phyloP scores from a whole-genome alignment of 1,140 invertebrate genomes.

The Manduca sexta region DNA sequence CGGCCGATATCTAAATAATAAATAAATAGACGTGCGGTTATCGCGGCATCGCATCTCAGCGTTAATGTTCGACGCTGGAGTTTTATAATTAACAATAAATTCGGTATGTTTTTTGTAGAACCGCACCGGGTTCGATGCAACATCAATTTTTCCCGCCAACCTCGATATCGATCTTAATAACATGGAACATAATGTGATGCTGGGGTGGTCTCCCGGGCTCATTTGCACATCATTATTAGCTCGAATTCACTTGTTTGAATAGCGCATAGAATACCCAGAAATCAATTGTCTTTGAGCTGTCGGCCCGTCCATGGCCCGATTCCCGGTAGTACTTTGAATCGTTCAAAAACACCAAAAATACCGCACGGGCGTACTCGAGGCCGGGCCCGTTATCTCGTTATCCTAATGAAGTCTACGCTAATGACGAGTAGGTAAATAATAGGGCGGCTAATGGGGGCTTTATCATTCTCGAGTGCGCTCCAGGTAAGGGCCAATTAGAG shows the following conservation, averaged over 20 bases:
- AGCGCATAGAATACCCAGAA: no score
- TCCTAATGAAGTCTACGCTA: constrained; percentile 73
- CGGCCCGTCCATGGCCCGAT: neutral
- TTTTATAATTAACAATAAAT: constrained; percentile 74
- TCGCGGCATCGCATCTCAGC: constrained; percentile 57
- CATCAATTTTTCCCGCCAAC: constrained; percentile 50
- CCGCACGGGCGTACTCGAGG: constrained; percentile 40
- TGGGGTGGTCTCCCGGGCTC: constrained; percentile 36
- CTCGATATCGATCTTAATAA: constrained; percentile 51
- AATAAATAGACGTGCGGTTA: constrained; percentile 66
- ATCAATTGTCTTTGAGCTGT: no score
- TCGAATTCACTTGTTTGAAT: neutral
- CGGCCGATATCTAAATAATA: constrained; percentile 72
- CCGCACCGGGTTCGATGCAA: constrained; percentile 32
- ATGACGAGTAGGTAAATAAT: constrained; percentile 74
- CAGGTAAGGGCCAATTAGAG: constrained; percentile 73
- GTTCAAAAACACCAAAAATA: constrained; percentile 62
- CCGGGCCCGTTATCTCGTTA: constrained; percentile 70
- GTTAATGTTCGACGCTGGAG: constrained; percentile 63
- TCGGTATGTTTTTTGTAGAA: constrained; percentile 64
- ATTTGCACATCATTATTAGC: constrained; percentile 22
- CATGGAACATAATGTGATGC: constrained; percentile 23
- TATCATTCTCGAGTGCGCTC: constrained; percentile 72
- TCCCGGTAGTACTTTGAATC: constrained; percentile 1
- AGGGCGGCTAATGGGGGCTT: constrained; percentile 72